Evolutionary conservation across 35 echinoderm and acorn worm species (phyloP).

Genomic region (Lytechinus variegatus): DNA sequence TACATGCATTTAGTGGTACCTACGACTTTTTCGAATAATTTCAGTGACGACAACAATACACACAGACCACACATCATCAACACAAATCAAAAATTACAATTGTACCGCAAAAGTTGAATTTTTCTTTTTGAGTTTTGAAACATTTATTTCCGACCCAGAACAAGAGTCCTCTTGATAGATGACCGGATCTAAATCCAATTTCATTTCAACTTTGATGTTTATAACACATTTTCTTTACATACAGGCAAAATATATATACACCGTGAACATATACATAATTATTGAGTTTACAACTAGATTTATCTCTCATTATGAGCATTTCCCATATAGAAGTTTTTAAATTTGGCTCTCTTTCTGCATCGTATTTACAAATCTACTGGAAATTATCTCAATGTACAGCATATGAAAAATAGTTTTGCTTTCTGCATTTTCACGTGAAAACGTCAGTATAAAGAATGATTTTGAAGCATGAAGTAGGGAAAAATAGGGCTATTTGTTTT

Average conservation of each 20-base stretch:
- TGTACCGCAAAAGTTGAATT: not conserved
- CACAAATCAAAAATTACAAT: not conserved
- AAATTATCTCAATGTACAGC: constrained; percentile 28
- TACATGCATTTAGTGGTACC: too few relatives aligned
- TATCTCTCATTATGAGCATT: not conserved
- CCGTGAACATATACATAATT: not conserved
- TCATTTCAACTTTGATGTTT: constrained; percentile 39
- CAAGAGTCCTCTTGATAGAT: not conserved
- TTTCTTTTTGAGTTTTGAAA: not conserved
- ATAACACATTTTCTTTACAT: constrained; percentile 42
- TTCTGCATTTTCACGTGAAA: not conserved
- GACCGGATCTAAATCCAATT: not conserved
- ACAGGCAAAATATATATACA: constrained; percentile 37
- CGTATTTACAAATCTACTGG: constrained; percentile 30
- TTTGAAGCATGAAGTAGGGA: not conserved
- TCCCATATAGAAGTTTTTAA: constrained; percentile 5
- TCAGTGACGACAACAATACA: not conserved
- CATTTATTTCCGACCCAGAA: not conserved
- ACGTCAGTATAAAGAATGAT: not conserved
- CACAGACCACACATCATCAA: not conserved
- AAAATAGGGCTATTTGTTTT: not conserved
- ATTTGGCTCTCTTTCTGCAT: not conserved
- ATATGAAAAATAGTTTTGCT: constrained; percentile 20
- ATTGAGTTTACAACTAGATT: constrained; percentile 14
- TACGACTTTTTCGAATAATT: too few relatives aligned